Percentiles rank a stretch among this genome's conserved stretches.
Conservation (phyloP, 2,113 vertebrate species). For the Carassius gibelio region DNA sequence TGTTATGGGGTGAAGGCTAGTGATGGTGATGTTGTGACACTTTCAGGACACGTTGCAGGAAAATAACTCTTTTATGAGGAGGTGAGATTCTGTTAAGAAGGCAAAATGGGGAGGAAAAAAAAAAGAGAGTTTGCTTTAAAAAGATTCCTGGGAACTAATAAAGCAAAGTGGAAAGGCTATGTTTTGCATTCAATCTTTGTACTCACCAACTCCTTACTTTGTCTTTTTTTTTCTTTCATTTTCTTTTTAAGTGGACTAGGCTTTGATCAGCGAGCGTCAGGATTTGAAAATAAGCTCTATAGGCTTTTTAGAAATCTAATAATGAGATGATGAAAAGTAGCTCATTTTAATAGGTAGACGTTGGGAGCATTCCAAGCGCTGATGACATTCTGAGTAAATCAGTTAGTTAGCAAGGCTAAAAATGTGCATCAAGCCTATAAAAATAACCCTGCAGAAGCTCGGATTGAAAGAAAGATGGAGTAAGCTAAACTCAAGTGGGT, state of each 20-base stretch:
- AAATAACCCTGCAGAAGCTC: conserved; percentile 6
- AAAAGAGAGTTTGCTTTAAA: neutral
- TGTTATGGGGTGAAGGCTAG: conserved; percentile 29
- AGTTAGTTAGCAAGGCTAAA: conserved; percentile 32
- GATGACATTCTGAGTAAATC: conserved; percentile 33
- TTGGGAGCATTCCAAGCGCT: conserved; percentile 38
- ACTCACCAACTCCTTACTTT: conserved; percentile 29
- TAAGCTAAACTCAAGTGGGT: neutral
- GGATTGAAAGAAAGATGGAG: neutral
- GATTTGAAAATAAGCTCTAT: conserved; percentile 51
- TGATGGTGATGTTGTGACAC: neutral
- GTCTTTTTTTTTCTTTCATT: conserved; percentile 37
- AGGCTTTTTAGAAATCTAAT: conserved; percentile 43
- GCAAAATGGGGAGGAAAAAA: conserved; percentile 3
- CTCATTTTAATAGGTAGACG: conserved; percentile 46
- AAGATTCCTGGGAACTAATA: conserved; percentile 24
- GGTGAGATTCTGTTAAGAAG: conserved; percentile 6
- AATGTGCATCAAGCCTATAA: conserved; percentile 21
- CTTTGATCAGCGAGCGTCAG: conserved; percentile 52
- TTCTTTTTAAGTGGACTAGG: conserved; percentile 45
- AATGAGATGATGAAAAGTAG: conserved; percentile 56
- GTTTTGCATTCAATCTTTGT: conserved; percentile 50
- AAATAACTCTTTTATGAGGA: conserved; percentile 33
- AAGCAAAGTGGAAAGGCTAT: conserved; percentile 34
- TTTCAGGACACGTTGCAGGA: neutral